Percentiles rank a stretch among this genome's conserved stretches.
phyloP scores from a whole-genome alignment of 92 coral and sea anemone species.

The Hydrozoanthus gracilis region DNA sequence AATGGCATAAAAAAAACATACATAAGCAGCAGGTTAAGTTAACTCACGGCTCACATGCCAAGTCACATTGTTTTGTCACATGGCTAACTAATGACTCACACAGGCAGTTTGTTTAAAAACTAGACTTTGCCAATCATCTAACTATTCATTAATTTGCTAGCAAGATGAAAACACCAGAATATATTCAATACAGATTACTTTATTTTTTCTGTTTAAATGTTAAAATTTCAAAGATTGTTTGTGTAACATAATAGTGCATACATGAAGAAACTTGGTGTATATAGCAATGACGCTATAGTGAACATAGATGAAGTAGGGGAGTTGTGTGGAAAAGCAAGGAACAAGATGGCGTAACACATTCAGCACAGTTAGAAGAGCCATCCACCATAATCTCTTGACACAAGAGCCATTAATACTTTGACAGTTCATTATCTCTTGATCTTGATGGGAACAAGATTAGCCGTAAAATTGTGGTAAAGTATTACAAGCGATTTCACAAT shows the following conservation, averaged over 20 bases:
- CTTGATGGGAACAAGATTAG: too few relatives aligned
- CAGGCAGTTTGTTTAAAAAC: constrained; percentile 1
- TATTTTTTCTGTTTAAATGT: neutral
- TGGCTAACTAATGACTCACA: neutral
- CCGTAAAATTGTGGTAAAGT: too few relatives aligned
- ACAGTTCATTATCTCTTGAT: neutral
- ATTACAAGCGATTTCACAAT: too few relatives aligned
- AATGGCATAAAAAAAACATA: neutral
- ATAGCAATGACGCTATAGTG: too few relatives aligned
- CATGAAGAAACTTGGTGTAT: too few relatives aligned
- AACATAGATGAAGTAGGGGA: too few relatives aligned
- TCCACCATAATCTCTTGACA: too few relatives aligned
- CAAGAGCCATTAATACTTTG: neutral
- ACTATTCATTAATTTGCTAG: neutral
- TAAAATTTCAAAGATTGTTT: neutral
- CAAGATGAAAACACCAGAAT: neutral
- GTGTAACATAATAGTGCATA: too few relatives aligned
- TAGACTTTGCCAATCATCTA: neutral
- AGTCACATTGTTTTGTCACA: neutral
- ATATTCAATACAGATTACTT: neutral
- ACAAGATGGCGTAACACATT: too few relatives aligned
- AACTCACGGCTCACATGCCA: too few relatives aligned
- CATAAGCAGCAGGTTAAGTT: neutral
- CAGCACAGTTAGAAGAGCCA: too few relatives aligned
- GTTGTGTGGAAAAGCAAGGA: too few relatives aligned